Percentiles rank a stretch among this genome's conserved stretches.
Evolutionary conservation across 92 coral and sea anemone species (phyloP).

Genomic region (Phenganax subtilis): DNA sequence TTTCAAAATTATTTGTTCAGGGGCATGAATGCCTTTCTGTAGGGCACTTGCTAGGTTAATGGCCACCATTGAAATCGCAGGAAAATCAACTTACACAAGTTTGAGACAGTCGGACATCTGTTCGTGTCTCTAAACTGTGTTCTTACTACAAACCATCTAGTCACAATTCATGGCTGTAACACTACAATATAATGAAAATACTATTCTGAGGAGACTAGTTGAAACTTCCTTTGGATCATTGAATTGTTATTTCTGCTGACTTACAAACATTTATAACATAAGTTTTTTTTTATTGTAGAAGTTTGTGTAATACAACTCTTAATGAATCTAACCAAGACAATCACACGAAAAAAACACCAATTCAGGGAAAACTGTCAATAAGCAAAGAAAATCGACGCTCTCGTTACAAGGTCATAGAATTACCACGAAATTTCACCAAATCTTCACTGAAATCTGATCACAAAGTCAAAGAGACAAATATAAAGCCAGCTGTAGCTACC

Average conservation of each 20-base stretch:
- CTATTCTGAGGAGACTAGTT: background rate
- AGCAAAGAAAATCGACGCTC: conserved; percentile 59
- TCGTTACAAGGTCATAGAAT: conserved; percentile 64
- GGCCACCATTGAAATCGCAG: too few species aligned
- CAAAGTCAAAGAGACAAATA: background rate
- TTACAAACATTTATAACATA: background rate
- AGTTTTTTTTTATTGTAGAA: background rate
- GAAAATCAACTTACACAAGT: too few species aligned
- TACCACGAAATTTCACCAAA: background rate
- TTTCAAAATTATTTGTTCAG: background rate
- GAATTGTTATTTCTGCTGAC: background rate
- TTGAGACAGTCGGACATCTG: too few species aligned
- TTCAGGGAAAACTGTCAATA: conserved; percentile 52
- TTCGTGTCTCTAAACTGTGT: too few species aligned
- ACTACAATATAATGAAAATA: background rate
- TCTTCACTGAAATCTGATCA: background rate
- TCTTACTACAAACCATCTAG: background rate
- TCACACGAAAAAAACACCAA: background rate
- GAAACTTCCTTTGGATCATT: too few species aligned
- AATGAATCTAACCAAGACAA: background rate
- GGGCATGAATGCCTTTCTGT: background rate
- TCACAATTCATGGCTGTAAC: too few species aligned
- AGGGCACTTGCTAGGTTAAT: too few species aligned
- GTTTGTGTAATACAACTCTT: conserved; percentile 17
- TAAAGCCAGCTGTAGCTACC: background rate